Evolutionary conservation across 2,113 vertebrate species (phyloP).

Genomic region (Triplophysa siluroides): DNA sequence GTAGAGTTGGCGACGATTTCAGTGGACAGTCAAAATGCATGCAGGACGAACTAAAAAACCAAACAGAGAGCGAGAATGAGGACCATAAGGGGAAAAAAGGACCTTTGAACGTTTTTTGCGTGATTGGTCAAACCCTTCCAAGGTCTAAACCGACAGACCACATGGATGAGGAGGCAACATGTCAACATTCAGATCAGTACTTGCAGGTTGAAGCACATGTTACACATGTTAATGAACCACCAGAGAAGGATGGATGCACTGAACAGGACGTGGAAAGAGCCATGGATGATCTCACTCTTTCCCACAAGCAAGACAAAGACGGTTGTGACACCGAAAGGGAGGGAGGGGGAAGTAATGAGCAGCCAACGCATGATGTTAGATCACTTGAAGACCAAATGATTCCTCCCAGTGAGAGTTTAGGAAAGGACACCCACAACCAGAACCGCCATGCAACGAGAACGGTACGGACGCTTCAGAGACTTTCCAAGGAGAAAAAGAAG

Average conservation of each 20-base stretch:
- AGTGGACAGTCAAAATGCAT: constrained; percentile 28
- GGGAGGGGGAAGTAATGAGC: constrained; percentile 5
- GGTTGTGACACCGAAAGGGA: not conserved
- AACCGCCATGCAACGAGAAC: not conserved
- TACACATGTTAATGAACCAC: not conserved
- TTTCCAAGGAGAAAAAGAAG: not conserved
- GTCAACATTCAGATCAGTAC: constrained; percentile 36
- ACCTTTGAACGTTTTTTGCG: constrained; percentile 56
- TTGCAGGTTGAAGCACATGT: constrained; percentile 20
- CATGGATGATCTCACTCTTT: constrained; percentile 6
- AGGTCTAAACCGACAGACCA: constrained; percentile 43
- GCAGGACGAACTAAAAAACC: constrained; percentile 39
- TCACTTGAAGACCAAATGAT: constrained; percentile 4
- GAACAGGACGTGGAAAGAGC: constrained; percentile 19
- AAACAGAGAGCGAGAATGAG: constrained; percentile 33
- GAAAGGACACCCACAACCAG: constrained; percentile 26
- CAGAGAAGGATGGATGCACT: not conserved
- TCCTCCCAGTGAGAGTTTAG: constrained; percentile 1
- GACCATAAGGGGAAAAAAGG: not conserved
- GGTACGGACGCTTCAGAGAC: not conserved
- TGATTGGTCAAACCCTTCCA: constrained; percentile 61
- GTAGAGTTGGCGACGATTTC: constrained; percentile 14
- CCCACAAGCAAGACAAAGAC: not conserved
- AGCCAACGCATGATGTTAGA: constrained; percentile 4
- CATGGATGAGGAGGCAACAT: constrained; percentile 40